Percentiles rank a stretch among this genome's conserved stretches.
phyloP scores from a whole-genome alignment of 2,113 vertebrate species.

The Cygnus atratus region DNA sequence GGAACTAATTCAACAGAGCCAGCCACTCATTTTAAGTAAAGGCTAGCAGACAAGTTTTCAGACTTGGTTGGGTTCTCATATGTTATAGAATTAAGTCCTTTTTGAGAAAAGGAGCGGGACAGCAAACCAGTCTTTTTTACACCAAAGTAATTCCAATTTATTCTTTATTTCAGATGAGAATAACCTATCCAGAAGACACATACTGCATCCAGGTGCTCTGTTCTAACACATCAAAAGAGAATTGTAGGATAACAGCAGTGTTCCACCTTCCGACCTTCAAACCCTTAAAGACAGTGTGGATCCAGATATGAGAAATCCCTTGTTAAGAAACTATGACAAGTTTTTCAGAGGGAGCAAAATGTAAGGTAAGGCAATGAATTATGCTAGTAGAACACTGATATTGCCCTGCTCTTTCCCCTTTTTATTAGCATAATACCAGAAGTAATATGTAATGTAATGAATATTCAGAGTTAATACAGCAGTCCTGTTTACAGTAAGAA shows the following conservation, averaged over 20 bases:
- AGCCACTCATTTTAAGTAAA: neutral
- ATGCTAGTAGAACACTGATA: neutral
- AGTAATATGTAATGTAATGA: neutral
- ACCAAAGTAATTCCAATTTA: neutral
- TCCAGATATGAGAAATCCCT: neutral
- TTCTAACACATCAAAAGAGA: neutral
- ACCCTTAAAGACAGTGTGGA: neutral
- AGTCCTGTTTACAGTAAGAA: neutral
- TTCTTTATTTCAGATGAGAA: neutral
- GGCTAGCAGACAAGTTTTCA: neutral
- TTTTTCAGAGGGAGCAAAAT: neutral
- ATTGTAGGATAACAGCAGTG: neutral
- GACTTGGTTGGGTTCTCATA: rapidly evolving
- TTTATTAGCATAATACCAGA: neutral
- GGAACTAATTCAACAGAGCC: neutral
- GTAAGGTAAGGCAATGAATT: neutral
- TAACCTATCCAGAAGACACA: neutral
- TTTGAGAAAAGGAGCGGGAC: neutral
- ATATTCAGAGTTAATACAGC: neutral
- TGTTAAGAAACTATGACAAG: neutral
- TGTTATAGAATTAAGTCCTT: neutral
- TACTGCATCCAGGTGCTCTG: neutral
- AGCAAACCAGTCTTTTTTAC: neutral
- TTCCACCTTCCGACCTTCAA: neutral
- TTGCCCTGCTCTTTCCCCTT: neutral